These are phyloP conservation scores for Chaenocephalus aceratus DNA, from an alignment of 2,113 vertebrate genomes.

Conservation along the genomic window DNA sequence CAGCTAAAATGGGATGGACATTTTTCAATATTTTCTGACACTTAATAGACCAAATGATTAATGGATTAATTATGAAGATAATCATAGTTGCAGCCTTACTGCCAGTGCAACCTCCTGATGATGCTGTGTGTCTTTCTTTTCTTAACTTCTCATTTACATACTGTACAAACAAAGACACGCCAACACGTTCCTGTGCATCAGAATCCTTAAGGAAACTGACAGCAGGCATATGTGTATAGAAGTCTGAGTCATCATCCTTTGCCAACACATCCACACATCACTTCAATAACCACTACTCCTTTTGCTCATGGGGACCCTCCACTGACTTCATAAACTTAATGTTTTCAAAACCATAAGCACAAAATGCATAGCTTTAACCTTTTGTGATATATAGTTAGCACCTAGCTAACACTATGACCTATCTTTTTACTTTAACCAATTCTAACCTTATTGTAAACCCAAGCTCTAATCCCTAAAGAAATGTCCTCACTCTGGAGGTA, in stretches of 20 bases:
- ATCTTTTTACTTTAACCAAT: not conserved
- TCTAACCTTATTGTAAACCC: not conserved
- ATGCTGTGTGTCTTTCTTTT: not conserved
- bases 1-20: too few relatives aligned
- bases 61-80: too few relatives aligned
- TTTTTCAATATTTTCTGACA: too few relatives aligned
- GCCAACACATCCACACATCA: not conserved
- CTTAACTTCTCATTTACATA: not conserved
- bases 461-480: not conserved
- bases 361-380: not conserved
- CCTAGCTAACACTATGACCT: not conserved
- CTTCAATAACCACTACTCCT: too few relatives aligned
- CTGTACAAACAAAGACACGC: not conserved
- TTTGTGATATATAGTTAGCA: not conserved
- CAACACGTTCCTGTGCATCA: not conserved
- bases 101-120: not conserved
- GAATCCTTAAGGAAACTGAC: not conserved
- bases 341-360: not conserved
- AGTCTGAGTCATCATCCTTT: slow-evolving; percentile 16
- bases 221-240: slow-evolving; percentile 1
- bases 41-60: too few relatives aligned
- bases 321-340: not conserved
- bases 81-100: not conserved
- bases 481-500: not conserved
- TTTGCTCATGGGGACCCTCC: too few relatives aligned